Base-by-base conservation (phyloP, 2,888 invertebrate genomes). In the Caenorhabditis sp. region DNA sequence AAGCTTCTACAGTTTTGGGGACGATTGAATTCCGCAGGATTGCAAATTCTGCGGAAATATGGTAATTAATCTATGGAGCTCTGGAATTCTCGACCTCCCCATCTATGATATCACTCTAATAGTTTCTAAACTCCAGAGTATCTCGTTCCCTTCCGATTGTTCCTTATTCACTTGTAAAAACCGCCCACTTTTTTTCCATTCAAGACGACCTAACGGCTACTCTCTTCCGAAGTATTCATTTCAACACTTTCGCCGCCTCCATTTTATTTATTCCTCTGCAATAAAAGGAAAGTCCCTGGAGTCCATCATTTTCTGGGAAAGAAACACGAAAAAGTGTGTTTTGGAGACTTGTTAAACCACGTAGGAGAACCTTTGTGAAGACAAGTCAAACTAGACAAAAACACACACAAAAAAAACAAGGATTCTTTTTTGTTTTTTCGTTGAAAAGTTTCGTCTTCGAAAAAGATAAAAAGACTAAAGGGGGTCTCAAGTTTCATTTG, bases 191-290 rank as follows among this genome's bases (percentile, higher is more conserved):
- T 24, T n/a, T n/a, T n/a, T n/a, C n/a, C 24, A 64, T 47, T 64
- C 63, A 31, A 49, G 12, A 10, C 6, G 31, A 31, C 47, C 26
- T 12, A 51, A 19, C 22, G 68, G 41, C 54, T 68, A 68, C 68
- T 54, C 38, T 19, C n/a, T n/a, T n/a, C n/a, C 24, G 14, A 68
- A 41, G 51, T 54, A 68, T 68, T 54, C 26, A 68, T 68, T 54
- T 68, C n/a, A 44, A 63, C 41, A 54, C 51, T 35, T n/a, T 35
- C 66, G 31, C 31, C 63, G 22, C 24, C 24, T 12, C 14, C 3
- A 8, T 54, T 68, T 54, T 49, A 24, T 68, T 68, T 68, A 24
- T 68, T 54, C 54, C 38, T 68, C 66, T 66, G 49, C 51, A 66
- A 35, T 31, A 64, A 19, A n/a, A 19, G 19, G 19, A 38, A 66